Conservation (phyloP, 2,888 invertebrate species). For the Eilema depressum region DNA sequence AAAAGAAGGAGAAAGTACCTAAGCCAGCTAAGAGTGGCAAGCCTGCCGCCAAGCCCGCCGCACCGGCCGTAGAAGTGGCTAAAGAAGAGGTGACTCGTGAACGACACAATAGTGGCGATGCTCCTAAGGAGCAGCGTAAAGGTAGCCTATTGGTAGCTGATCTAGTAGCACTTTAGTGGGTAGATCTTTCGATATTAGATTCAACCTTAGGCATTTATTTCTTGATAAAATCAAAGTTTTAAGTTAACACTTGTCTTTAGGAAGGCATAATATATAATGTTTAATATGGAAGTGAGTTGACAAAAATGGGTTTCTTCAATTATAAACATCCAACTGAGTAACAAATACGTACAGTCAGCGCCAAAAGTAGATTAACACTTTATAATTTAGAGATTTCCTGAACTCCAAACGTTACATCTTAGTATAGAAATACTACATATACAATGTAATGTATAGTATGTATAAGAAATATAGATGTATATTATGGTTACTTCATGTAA, state of each 20-base stretch:
- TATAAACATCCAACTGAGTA: background rate
- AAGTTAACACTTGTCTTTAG: no score
- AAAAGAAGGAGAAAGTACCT: constrained; percentile 70
- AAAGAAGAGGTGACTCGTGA: constrained; percentile 71
- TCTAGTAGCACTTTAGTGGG: background rate
- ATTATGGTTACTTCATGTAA: no score
- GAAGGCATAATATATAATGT: no score
- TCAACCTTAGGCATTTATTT: background rate
- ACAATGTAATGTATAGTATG: no score
- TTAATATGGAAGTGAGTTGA: no score
- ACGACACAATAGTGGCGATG: constrained; percentile 67
- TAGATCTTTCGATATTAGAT: background rate
- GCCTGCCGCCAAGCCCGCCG: constrained; percentile 54
- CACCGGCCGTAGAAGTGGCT: constrained; percentile 58
- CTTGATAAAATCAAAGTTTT: background rate
- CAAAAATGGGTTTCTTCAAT: background rate
- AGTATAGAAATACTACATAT: no score
- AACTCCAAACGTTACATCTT: no score
- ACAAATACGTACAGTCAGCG: no score
- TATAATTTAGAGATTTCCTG: no score
- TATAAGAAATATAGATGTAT: no score
- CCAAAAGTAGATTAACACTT: no score
- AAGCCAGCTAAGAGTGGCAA: constrained; percentile 64
- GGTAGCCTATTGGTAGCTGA: constrained; percentile 52
- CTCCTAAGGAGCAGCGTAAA: constrained; percentile 80